These are phyloP conservation scores for Platichthys flesus DNA, from an alignment of 2,113 vertebrate genomes.

Conservation along the genomic window DNA sequence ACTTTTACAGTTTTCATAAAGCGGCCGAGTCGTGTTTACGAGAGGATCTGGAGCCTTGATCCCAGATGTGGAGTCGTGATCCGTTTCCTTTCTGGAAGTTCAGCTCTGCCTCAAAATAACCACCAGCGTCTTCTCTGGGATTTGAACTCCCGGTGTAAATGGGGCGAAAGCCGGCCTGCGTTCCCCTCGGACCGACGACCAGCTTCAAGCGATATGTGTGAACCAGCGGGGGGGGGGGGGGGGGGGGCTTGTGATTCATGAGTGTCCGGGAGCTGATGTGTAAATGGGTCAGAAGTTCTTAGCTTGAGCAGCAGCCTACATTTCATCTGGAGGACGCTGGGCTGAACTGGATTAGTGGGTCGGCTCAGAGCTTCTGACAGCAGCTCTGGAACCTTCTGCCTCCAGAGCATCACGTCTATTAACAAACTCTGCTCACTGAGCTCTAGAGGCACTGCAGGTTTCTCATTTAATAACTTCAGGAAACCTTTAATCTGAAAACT, in stretches of 20 bases:
- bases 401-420: background rate
- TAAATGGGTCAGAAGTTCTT: constrained; percentile 52
- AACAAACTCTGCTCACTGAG: background rate
- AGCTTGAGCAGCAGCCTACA: constrained; percentile 16
- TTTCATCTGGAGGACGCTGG: background rate
- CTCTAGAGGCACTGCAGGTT: no score
- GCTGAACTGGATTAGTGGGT: constrained; percentile 42
- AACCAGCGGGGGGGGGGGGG: no score
- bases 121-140: constrained; percentile 19
- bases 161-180: constrained; percentile 7
- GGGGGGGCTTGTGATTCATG: no score
- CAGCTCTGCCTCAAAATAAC: constrained; percentile 47
- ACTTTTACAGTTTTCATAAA: no score
- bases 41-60: no score
- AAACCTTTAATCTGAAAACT: no score
- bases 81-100: no score
- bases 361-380: constrained; percentile 22
- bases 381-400: background rate
- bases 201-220: background rate
- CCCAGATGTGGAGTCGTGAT: no score
- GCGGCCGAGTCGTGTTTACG: no score
- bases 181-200: constrained; percentile 16
- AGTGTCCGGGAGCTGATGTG: constrained; percentile 12
- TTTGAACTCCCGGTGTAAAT: constrained; percentile 48
- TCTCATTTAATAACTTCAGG: no score